phyloP scores from a whole-genome alignment of 2,797 vertebrate genomes.

The Tiaroga cobitis region DNA sequence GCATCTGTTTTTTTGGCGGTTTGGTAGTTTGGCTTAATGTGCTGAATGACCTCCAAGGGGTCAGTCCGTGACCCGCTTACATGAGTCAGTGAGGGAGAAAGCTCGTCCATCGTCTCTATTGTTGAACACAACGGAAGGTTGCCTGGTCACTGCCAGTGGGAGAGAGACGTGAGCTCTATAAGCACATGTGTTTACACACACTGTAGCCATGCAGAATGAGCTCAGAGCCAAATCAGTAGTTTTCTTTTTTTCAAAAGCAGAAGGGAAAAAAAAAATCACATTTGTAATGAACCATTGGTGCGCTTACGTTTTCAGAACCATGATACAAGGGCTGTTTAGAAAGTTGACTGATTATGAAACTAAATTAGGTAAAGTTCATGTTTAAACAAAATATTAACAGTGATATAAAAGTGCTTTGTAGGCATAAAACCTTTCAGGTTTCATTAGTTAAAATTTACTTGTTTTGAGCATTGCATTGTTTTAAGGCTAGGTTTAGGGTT shows the following conservation, averaged over 20 bases:
- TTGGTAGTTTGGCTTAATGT: conserved; percentile 18
- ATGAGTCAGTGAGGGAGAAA: conserved; percentile 40
- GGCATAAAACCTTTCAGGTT: neutral
- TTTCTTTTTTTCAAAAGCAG: neutral
- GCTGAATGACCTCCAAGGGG: conserved; percentile 24
- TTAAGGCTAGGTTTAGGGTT: too few relatives aligned
- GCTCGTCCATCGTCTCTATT: conserved; percentile 22
- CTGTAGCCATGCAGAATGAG: neutral
- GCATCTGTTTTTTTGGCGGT: neutral
- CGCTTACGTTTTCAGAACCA: neutral
- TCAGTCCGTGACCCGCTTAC: conserved; percentile 16
- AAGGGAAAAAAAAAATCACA: neutral
- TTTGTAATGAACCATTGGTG: neutral
- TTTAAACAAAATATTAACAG: neutral
- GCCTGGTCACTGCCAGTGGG: conserved; percentile 26
- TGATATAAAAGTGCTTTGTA: neutral
- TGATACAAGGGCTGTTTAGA: neutral
- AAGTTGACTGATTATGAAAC: neutral
- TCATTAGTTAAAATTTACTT: neutral
- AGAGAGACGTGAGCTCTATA: neutral
- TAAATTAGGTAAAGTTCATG: neutral
- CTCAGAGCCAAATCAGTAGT: conserved; percentile 2
- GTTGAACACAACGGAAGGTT: conserved; percentile 38
- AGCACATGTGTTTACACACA: neutral
- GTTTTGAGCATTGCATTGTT: too few relatives aligned